Evolutionary conservation across 2,888 invertebrate species (phyloP), one percentile per base, ranked within the genome.

Genomic region (Herminia tarsipennalis): DNA sequence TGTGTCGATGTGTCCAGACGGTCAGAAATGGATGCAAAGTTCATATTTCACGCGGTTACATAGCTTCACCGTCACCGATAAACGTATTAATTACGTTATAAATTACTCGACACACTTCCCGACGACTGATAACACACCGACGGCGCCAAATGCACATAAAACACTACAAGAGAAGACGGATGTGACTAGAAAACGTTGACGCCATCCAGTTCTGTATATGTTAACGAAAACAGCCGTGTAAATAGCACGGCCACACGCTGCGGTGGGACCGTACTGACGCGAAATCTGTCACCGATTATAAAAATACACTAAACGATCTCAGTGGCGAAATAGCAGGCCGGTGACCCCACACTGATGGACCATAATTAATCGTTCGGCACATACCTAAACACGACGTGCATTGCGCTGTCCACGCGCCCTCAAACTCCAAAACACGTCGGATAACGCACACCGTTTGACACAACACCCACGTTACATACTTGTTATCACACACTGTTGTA

Each of bases 371-470:
- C 84, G 80, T 72, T 73, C 66, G 58, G 73, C 77, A 88, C 90
- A 87, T 91, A 91, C 91, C 91, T 91, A 90, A 89, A 88, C 83
- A 83, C 78, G 76, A 76, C 78, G 78, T 77, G 83, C 88, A 89
- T 88, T 83, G 88, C 86, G 84, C 77, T 78, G 73, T 80, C 81
- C 83, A 82, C 82, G 81, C 81, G 83, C 77, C 74, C 68, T 68
- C 66, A 81, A 83, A 81, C 76, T 83, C 83, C 87, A 81, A 86
- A 84, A 86, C 86, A 86, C 82, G 85, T 81, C 73, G 78, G 74
- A 68, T 81, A 83, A 78, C 74, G 73, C 82, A 86, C 87, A 81
- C 75, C 68, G 79, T 78, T 81, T 75, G 81, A 81, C 88, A 88
- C 88, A 85, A 84, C 88, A 89, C 88, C 79, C 84, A 86, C 86